Percentiles rank a stretch among this genome's conserved stretches.
Evolutionary conservation across 2,797 vertebrate species (phyloP).

Genomic region (Myotis planiceps): DNA sequence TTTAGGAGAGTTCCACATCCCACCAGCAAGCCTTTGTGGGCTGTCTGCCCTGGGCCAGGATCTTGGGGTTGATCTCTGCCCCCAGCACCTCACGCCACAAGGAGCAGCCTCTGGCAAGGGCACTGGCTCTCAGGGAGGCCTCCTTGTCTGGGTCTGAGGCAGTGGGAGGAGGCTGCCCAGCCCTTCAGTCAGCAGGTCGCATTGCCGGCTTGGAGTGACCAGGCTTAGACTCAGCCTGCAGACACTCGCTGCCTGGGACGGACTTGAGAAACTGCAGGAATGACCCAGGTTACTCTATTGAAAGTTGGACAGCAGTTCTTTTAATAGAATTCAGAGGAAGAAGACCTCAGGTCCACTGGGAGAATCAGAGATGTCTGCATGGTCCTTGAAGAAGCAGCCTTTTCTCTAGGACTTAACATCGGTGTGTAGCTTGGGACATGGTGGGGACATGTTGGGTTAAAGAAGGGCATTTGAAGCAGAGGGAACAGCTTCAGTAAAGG

Average conservation of each 20-base stretch:
- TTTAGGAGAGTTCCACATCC: background rate
- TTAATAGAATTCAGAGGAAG: background rate
- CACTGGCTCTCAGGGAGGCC: background rate
- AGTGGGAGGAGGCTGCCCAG: accelerated
- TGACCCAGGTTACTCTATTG: background rate
- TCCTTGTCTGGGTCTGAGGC: background rate
- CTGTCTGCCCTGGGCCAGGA: background rate
- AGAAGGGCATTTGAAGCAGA: background rate
- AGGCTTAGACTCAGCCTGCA: background rate
- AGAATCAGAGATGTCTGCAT: background rate
- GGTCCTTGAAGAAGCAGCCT: background rate
- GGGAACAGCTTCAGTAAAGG: background rate
- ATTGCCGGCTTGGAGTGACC: background rate
- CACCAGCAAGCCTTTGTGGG: background rate
- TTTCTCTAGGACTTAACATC: background rate
- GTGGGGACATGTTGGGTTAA: background rate
- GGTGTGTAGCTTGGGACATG: background rate
- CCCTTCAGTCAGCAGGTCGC: background rate
- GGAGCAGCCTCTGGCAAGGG: background rate
- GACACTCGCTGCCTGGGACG: background rate
- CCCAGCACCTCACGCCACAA: background rate
- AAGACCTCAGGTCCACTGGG: background rate
- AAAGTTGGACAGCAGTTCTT: background rate
- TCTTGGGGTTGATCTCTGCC: background rate
- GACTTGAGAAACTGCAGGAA: background rate